phyloP scores from a whole-genome alignment of 2,113 vertebrate species.

The Callocephalon fimbriatum region DNA sequence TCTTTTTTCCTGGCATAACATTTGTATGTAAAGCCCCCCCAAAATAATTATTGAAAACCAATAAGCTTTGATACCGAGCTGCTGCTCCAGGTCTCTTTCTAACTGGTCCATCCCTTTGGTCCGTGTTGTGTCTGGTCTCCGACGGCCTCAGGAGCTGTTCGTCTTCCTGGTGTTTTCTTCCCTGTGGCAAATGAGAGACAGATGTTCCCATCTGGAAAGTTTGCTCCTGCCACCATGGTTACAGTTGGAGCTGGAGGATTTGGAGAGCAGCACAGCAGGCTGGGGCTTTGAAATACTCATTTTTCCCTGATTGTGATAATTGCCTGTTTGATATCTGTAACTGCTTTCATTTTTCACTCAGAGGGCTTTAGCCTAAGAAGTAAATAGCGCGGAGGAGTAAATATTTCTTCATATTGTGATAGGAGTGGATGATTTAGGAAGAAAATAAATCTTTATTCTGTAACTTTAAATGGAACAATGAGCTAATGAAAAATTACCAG shows the following conservation, averaged over 20 bases:
- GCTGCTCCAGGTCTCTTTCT: neutral
- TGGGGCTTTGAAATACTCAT: conserved; percentile 12
- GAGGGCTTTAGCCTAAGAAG: neutral
- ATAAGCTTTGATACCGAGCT: neutral
- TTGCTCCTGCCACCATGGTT: conserved; percentile 28
- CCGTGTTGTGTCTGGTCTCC: conserved; percentile 56
- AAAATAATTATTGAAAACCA: neutral
- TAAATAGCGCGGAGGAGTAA: conserved; percentile 11
- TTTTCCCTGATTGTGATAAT: conserved; percentile 29
- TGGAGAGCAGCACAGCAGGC: conserved; percentile 9
- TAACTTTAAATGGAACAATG: neutral
- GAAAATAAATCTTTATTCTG: neutral
- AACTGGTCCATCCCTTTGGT: neutral
- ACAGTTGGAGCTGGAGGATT: neutral
- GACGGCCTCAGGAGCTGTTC: conserved; percentile 31
- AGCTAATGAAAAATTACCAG: neutral
- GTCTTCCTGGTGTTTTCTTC: conserved; percentile 68
- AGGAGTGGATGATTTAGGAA: neutral
- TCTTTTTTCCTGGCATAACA: neutral
- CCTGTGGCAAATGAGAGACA: conserved; percentile 63
- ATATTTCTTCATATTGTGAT: neutral
- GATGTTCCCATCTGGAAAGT: conserved; percentile 75
- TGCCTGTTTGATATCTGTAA: conserved; percentile 26
- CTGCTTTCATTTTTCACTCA: conserved; percentile 17
- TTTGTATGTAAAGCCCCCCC: rapidly evolving